A percentile compares a stretch with the other conserved stretches of the same genome.
Conservation (phyloP, 2,113 vertebrate genomes). For the Callionymus lyra region DNA sequence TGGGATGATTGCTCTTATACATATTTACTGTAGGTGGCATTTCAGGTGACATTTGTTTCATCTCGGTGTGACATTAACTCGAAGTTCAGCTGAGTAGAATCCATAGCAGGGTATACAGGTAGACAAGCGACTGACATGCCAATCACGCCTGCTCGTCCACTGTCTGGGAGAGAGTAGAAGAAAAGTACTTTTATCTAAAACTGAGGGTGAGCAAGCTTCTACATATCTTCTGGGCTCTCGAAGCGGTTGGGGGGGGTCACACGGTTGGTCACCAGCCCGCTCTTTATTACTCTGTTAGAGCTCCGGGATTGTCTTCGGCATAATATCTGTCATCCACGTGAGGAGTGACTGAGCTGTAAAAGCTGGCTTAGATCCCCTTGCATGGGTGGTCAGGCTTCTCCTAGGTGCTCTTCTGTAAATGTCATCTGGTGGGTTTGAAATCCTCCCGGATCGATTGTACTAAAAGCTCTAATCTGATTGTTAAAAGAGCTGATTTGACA, state of each 20-base stretch:
- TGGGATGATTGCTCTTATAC: neutral
- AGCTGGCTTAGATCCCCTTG: constrained; percentile 24
- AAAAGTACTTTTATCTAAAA: constrained; percentile 5
- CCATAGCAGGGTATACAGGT: constrained; percentile 17
- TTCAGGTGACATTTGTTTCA: constrained; percentile 26
- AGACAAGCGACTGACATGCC: constrained; percentile 13
- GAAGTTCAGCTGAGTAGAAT: constrained; percentile 19
- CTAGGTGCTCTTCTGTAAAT: constrained; percentile 39
- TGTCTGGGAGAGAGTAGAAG: constrained; percentile 12
- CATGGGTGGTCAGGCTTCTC: constrained; percentile 31
- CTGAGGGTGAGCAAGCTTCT: too few relatives aligned
- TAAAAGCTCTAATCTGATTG: constrained; percentile 74
- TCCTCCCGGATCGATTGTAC: constrained; percentile 56
- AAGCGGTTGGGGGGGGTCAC: too few relatives aligned
- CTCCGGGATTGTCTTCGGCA: constrained; percentile 23
- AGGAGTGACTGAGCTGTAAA: constrained; percentile 22
- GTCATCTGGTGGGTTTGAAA: constrained; percentile 62
- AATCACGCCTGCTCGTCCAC: constrained; percentile 13
- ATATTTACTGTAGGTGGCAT: constrained; percentile 24
- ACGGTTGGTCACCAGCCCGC: constrained; percentile 20
- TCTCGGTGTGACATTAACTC: constrained; percentile 35
- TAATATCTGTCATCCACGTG: constrained; percentile 25
- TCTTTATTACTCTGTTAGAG: too few relatives aligned
- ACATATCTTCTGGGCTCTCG: too few relatives aligned
- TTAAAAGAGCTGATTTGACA: constrained; percentile 76